phyloP scores from a whole-genome alignment of 2,113 vertebrate species.

The Lynx canadensis region DNA sequence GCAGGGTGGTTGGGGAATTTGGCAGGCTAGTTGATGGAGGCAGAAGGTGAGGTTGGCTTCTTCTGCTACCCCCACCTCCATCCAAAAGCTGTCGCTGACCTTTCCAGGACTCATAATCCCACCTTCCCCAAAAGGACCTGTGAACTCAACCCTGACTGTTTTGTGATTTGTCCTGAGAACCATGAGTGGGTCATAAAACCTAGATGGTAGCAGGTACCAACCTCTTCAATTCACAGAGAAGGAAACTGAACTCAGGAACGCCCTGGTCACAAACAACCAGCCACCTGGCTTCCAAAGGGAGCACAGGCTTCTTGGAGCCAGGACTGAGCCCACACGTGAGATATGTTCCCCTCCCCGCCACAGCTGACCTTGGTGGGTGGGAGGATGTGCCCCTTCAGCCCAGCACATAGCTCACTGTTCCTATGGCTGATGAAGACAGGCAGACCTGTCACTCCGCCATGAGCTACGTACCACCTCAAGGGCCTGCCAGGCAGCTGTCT shows the following conservation, averaged over 20 bases:
- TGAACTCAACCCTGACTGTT: not conserved
- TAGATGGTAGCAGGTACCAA: not conserved
- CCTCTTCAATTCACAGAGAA: not conserved
- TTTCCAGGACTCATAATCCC: not conserved
- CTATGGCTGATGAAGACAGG: not conserved
- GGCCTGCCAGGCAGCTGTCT: not conserved
- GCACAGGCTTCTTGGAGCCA: not conserved
- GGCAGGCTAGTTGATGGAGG: not conserved
- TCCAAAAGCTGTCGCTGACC: not conserved
- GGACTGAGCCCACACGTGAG: not conserved
- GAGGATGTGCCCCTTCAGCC: not conserved
- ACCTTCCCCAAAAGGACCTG: not conserved
- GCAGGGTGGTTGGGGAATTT: not conserved
- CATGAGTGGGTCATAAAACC: not conserved
- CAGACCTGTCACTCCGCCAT: not conserved
- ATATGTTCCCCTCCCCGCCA: not conserved
- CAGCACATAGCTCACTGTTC: not conserved
- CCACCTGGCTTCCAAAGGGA: not conserved
- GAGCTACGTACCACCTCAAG: not conserved
- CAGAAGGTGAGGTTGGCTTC: not conserved
- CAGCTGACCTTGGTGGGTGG: not conserved
- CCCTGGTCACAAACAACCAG: not conserved
- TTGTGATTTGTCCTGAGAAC: conserved; percentile 42
- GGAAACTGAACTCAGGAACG: not conserved
- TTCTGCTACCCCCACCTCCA: not conserved